Evolutionary conservation across 2,797 vertebrate genomes (phyloP), one percentile per base, ranked within the genome.

Genomic region (Philypnodon macrostomus): DNA sequence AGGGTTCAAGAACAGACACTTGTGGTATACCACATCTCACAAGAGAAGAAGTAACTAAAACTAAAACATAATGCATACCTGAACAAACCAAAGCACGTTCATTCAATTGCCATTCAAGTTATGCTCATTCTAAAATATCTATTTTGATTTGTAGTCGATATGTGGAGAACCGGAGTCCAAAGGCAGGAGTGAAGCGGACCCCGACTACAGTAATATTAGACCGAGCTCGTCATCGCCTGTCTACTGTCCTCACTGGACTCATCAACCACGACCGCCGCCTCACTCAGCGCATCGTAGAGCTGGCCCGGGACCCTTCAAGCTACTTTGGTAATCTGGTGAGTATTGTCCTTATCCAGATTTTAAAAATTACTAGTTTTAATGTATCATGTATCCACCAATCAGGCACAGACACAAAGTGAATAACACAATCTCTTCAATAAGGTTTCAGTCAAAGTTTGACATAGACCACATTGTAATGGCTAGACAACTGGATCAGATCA

Each of bases 271-370:
- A 97, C 58, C 85, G 91, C 33, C 97, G 97, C 70, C 86, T 98
- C 53, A 93, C 92, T 44, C 94, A 94, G 76, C 92, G 90, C 63
- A 91, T 98, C 34, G 90, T 95, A 9, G 95, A 98, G 78, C 80
- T 99, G 69, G 91, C 94, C 3, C 88, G 96, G 47, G 94, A 96
- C 70, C 92, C 92, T 44, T 76, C 85, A 47, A 94, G 92, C 0
- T 99, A 99, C 84, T 97, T 99, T 3, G 96, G 96, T 38, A 94
- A 90, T 68, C 85, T 98, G 61, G 85, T 87, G 58, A 84, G 84
- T 49, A 9, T 29, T 29, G 4, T 29, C 9, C 10, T n/a, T n/a
- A n/a, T n/a, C n/a, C n/a, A n/a, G n/a, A n/a, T n/a, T n/a, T n/a
- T n/a, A n/a, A n/a, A n/a, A n/a, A n/a, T n/a, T n/a, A n/a, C n/a